These are phyloP conservation scores for Ictalurus punctatus DNA, from an alignment of 2,113 vertebrate genomes.

Conservation along the genomic window DNA sequence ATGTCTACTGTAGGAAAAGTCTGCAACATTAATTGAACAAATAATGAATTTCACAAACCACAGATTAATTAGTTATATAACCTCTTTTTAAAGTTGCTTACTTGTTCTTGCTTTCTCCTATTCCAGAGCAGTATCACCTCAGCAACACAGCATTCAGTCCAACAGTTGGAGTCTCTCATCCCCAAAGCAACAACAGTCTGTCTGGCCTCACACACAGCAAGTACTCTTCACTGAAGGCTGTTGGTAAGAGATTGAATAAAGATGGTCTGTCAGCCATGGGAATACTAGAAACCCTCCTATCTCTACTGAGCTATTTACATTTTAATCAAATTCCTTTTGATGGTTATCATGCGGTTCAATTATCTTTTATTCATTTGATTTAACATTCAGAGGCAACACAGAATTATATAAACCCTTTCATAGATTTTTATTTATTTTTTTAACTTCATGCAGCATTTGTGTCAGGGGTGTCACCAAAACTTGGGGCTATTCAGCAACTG, in stretches of 20 bases:
- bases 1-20: not conserved
- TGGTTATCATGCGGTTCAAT: not conserved
- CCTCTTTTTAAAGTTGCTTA: not conserved
- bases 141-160: conserved; percentile 67
- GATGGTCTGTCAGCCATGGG: not conserved
- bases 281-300: not conserved
- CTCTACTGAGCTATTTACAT: not conserved
- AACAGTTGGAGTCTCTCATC: conserved; percentile 61
- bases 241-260: conserved; percentile 62
- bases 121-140: conserved; percentile 74
- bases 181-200: conserved; percentile 70
- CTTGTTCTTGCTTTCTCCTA: conserved; percentile 8
- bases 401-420: not conserved
- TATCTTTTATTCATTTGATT: conserved; percentile 6
- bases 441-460: not conserved
- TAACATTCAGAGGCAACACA: not conserved
- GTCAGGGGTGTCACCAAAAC: not conserved
- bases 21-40: not conserved
- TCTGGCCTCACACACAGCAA: conserved; percentile 68
- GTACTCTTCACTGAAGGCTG: conserved; percentile 74
- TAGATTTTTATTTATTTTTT: not conserved
- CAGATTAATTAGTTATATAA: not conserved
- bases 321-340: not conserved
- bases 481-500: not conserved
- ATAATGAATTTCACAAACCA: not conserved